A percentile compares a stretch with the other conserved stretches of the same genome.
Evolutionary conservation across 2,888 invertebrate genomes (phyloP).

Genomic region (Nephrocerus scutellatus): DNA sequence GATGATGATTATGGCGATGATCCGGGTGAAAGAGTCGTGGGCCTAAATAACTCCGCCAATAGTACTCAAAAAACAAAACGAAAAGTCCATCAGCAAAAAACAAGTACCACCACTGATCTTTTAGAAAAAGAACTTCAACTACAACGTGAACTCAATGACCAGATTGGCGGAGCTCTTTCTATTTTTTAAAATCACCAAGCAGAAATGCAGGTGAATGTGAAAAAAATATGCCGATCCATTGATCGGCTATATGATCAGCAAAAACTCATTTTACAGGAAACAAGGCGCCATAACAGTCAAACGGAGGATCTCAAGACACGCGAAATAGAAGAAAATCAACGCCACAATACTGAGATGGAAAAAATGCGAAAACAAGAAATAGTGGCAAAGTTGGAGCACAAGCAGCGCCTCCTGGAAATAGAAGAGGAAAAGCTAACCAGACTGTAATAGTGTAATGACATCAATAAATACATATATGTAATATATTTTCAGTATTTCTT

Average conservation of each 20-base stretch:
- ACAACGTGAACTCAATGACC: slow-evolving; percentile 2
- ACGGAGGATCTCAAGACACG: slow-evolving; percentile 2
- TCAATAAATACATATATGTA: too few species aligned
- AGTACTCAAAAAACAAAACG: too few species aligned
- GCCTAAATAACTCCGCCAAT: too few species aligned
- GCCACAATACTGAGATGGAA: slow-evolving; percentile 6
- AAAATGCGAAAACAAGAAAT: slow-evolving; percentile 4
- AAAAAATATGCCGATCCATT: slow-evolving; percentile 6
- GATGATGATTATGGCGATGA: too few species aligned
- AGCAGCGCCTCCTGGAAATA: slow-evolving; percentile 3
- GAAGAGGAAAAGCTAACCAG: slow-evolving; percentile 1
- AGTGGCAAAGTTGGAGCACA: slow-evolving; percentile 1
- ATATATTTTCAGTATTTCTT: too few species aligned
- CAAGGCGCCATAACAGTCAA: slow-evolving; percentile 4
- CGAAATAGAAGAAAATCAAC: slow-evolving; percentile 1
- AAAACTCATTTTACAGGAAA: slow-evolving; percentile 1
- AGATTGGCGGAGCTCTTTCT: neutral
- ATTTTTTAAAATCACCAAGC: slow-evolving; percentile 1
- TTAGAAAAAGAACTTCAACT: slow-evolving; percentile 1
- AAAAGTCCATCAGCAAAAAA: too few species aligned
- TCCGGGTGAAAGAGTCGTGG: too few species aligned
- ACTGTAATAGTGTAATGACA: neutral
- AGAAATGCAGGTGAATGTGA: neutral
- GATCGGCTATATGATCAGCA: slow-evolving; percentile 3
- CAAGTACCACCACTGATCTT: neutral